Conservation (phyloP, 2,888 invertebrate genomes). For the Pomacea canaliculata region DNA sequence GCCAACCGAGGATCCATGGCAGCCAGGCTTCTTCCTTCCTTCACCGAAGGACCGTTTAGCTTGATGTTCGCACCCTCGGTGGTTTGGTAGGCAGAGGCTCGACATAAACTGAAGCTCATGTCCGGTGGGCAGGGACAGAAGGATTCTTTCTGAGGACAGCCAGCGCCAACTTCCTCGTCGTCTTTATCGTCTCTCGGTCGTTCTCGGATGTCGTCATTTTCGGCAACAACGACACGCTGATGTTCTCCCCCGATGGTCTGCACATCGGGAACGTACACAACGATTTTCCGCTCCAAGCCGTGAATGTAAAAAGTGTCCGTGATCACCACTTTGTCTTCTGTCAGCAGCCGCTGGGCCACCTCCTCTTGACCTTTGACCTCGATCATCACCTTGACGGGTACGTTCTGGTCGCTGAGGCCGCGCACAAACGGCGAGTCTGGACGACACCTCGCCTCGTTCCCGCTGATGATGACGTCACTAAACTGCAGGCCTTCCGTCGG, state of each 20-base stretch:
- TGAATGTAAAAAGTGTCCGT: background rate
- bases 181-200: too few relatives aligned
- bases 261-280: background rate
- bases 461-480: conserved; percentile 1
- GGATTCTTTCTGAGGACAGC: too few relatives aligned
- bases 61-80: too few relatives aligned
- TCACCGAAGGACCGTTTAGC: too few relatives aligned
- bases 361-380: background rate
- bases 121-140: too few relatives aligned
- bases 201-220: too few relatives aligned
- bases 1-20: background rate
- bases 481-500: background rate
- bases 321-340: background rate
- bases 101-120: too few relatives aligned
- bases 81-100: too few relatives aligned
- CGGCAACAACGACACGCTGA: too few relatives aligned
- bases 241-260: background rate
- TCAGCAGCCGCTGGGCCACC: background rate
- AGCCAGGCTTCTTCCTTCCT: background rate
- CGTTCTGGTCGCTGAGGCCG: background rate
- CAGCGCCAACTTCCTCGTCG: too few relatives aligned
- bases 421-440: background rate
- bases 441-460: background rate
- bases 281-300: background rate
- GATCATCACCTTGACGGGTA: background rate